phyloP scores from a whole-genome alignment of 2,888 invertebrate genomes.

The Tinea trinotella region DNA sequence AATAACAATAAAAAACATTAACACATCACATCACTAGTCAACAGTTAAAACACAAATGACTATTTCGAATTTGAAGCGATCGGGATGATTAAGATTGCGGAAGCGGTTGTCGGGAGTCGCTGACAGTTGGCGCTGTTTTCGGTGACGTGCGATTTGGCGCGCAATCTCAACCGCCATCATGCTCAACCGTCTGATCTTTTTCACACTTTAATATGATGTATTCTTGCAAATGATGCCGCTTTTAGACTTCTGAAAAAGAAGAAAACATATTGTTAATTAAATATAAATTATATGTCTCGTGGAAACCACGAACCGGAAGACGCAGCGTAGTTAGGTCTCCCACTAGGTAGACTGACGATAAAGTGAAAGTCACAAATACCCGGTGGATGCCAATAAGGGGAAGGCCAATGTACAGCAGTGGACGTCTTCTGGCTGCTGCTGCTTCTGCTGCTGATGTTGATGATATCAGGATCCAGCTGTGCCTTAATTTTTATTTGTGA shows the following conservation, averaged over 20 bases:
- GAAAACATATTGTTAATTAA: conserved; percentile 28
- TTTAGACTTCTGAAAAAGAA: conserved; percentile 63
- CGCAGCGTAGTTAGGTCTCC: no score
- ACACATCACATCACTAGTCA: conserved; percentile 47
- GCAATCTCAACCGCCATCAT: conserved; percentile 43
- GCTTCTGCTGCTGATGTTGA: no score
- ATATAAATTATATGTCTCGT: no score
- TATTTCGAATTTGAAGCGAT: conserved; percentile 48
- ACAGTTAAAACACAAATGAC: conserved; percentile 49
- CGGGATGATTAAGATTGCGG: conserved; percentile 49
- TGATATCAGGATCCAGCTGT: no score
- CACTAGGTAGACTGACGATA: no score
- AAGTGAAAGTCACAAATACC: no score
- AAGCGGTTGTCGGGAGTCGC: conserved; percentile 35
- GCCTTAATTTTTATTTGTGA: no score
- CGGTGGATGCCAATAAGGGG: no score
- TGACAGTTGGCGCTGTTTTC: conserved; percentile 47
- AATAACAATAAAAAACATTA: conserved; percentile 35
- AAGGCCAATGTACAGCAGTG: no score
- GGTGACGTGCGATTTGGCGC: conserved; percentile 50
- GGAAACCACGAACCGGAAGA: no score
- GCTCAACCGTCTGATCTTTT: conserved; percentile 42
- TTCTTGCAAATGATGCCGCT: conserved; percentile 38
- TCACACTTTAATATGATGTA: conserved; percentile 53
- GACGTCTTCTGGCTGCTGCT: no score